phyloP scores from a whole-genome alignment of 1,140 invertebrate species.

The Mylabris phalerata region DNA sequence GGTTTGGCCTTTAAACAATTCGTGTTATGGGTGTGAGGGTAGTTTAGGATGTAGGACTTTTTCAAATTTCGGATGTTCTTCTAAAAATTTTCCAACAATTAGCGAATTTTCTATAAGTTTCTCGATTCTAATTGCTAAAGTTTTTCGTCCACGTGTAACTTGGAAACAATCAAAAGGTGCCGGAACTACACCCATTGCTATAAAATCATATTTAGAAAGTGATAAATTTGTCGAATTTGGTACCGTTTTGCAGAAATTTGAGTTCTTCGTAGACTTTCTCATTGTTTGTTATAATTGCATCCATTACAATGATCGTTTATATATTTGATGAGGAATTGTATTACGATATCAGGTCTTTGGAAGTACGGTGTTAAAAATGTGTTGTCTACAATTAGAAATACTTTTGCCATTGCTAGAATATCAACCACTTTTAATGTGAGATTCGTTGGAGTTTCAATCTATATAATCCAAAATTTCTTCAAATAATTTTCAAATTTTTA shows the following conservation, averaged over 20 bases:
- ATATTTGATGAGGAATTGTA: slow-evolving; percentile 81
- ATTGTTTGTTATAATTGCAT: slow-evolving; percentile 48
- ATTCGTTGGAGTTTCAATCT: slow-evolving; percentile 98
- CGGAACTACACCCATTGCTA: slow-evolving; percentile 84
- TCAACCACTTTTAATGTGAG: slow-evolving; percentile 91
- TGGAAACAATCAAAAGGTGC: slow-evolving; percentile 95
- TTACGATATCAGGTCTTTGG: slow-evolving; percentile 71
- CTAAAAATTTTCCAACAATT: slow-evolving; percentile 68
- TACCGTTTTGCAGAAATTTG: slow-evolving; percentile 85
- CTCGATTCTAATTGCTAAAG: slow-evolving; percentile 85
- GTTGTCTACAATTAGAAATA: slow-evolving; percentile 91
- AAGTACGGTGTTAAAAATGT: slow-evolving; percentile 81
- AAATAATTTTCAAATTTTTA: neutral
- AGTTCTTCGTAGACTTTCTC: slow-evolving; percentile 66
- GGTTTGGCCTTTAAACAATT: slow-evolving; percentile 75
- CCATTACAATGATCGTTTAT: slow-evolving; percentile 86
- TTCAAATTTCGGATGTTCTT: slow-evolving; percentile 70
- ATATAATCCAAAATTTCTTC: slow-evolving; percentile 40
- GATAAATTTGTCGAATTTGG: slow-evolving; percentile 28
- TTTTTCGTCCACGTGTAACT: slow-evolving; percentile 92
- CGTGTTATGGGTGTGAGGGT: slow-evolving; percentile 86
- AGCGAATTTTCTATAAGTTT: slow-evolving; percentile 75
- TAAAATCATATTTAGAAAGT: slow-evolving; percentile 28
- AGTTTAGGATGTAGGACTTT: slow-evolving; percentile 83
- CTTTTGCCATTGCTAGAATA: slow-evolving; percentile 66